A percentile compares a stretch with the other conserved stretches of the same genome.
These are phyloP conservation scores for Hoplostethus mediterraneus DNA, from an alignment of 2,797 vertebrate species.

Conservation along the genomic window DNA sequence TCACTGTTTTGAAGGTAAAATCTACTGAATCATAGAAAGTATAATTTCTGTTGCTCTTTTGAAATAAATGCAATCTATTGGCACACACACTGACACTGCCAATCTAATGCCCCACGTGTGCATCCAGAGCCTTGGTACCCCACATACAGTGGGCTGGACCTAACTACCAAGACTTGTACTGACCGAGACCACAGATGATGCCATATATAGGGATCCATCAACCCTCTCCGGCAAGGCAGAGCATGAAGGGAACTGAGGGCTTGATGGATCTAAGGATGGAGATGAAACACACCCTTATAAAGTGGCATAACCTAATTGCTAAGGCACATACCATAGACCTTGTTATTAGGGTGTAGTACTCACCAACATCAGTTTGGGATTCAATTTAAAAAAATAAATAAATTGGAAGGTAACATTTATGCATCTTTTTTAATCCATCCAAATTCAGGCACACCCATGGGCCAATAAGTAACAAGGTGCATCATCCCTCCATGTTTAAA, in stretches of 20 bases:
- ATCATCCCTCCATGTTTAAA: too few species aligned
- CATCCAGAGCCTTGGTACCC: slow-evolving; percentile 10
- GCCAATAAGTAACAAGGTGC: too few species aligned
- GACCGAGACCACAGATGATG: slow-evolving; percentile 55
- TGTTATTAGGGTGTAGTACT: slow-evolving; percentile 66
- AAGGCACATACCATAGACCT: slow-evolving; percentile 47
- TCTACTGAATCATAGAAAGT: slow-evolving; percentile 8
- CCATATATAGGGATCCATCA: slow-evolving; percentile 60
- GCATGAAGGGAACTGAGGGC: slow-evolving; percentile 19
- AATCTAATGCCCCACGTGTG: slow-evolving; percentile 1
- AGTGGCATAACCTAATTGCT: slow-evolving; percentile 55
- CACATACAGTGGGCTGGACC: slow-evolving; percentile 29
- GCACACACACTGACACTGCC: slow-evolving; percentile 6
- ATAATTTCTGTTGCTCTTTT: neutral
- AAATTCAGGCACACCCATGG: too few species aligned
- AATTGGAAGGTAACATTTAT: slow-evolving; percentile 27
- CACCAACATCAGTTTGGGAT: slow-evolving; percentile 12
- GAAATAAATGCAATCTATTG: slow-evolving; percentile 5
- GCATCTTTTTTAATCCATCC: neutral
- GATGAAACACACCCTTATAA: slow-evolving; percentile 57
- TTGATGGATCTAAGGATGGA: slow-evolving; percentile 50
- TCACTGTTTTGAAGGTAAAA: neutral
- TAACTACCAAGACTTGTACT: slow-evolving; percentile 58
- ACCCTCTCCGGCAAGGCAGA: slow-evolving; percentile 19
- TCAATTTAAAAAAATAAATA: too few species aligned